Evolutionary conservation across 1,140 invertebrate species (phyloP), one percentile per base, ranked within the genome.

Genomic region (Ips nitidus): DNA sequence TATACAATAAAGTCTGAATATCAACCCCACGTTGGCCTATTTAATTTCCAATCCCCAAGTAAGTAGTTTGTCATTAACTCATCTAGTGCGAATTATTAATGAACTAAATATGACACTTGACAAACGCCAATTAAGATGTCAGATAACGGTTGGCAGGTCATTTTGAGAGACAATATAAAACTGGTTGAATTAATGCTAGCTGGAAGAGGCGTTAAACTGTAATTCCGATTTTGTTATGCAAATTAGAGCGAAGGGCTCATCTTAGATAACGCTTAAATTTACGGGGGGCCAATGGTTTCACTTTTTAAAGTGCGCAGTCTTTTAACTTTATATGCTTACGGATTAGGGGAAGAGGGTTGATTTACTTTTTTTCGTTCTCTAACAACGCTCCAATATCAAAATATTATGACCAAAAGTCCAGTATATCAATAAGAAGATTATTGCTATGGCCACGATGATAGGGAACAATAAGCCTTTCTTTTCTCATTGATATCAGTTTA

Each of bases 141-240:
- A 66, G 69, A 71, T 71, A 71, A 71, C 57, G 59, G 69, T 66
- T 71, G 69, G 66, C 69, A 71, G 69, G 69, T 66, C 69, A 71
- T 71, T 71, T 71, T 66, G 69, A 52, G 22, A 22, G 50, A 71
- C 58, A 71, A 71, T 71, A 66, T 71, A 71, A 71, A 71, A 71
- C 69, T 66, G 63, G 64, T 42, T 71, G 56, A 66, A 71, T 71
- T 71, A 71, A 71, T 71, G 69, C 41, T 66, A 50, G 47, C 57
- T 62, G 55, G 50, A 40, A 50, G 63, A 50, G 63, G 69, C 69
- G 63, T 63, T 71, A 71, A 66, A 71, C 56, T 66, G 63, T 60
- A 62, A 65, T 71, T 71, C 63, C 69, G 69, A 71, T 71, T 71
- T 71, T 71, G 69, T 71, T 71, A 71, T 71, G 69, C 63, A 71